phyloP scores from a whole-genome alignment of 2,113 vertebrate species.

The Alethe diademata region DNA sequence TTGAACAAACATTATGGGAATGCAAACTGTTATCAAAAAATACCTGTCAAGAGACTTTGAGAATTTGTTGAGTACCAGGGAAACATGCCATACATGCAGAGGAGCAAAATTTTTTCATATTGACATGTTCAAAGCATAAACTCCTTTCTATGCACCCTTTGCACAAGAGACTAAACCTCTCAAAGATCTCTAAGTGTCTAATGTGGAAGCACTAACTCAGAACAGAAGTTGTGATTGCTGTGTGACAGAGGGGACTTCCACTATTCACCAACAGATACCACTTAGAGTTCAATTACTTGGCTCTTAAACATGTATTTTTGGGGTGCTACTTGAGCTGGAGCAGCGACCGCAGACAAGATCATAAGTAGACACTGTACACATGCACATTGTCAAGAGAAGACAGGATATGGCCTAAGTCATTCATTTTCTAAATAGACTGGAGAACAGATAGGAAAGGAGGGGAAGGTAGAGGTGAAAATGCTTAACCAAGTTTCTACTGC shows the following conservation, averaged over 20 bases:
- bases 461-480: not conserved
- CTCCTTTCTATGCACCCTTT: not conserved
- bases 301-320: not conserved
- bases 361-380: not conserved
- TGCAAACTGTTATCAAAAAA: not conserved
- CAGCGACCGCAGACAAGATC: not conserved
- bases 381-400: not conserved
- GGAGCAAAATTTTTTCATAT: not conserved
- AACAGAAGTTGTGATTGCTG: not conserved
- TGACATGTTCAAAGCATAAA: not conserved
- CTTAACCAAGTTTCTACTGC: not conserved
- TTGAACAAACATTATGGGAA: not conserved
- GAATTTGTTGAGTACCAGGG: not conserved
- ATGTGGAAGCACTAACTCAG: not conserved
- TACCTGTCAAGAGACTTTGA: not conserved
- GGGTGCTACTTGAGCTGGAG: not conserved
- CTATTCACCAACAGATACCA: not conserved
- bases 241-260: not conserved
- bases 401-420: not conserved
- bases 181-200: not conserved
- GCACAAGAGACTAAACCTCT: not conserved
- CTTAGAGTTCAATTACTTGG: not conserved
- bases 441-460: not conserved
- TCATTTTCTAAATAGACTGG: not conserved
- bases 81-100: not conserved